Evolutionary conservation across 2,888 invertebrate species (phyloP).

Genomic region (Callimorpha dominula): DNA sequence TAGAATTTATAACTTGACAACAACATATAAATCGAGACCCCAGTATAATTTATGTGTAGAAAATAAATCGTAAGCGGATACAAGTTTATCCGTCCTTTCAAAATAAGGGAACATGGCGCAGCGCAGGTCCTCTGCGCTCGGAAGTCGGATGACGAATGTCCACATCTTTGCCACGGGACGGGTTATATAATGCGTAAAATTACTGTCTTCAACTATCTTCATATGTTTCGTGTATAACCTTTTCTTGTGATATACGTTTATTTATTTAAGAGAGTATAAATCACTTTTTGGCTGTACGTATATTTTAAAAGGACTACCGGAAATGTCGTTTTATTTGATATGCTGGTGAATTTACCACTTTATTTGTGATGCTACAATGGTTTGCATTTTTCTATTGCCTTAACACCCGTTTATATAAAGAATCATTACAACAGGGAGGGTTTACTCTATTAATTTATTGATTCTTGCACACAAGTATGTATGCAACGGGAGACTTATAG

Average conservation of each 20-base stretch:
- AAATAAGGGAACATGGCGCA: constrained; percentile 69
- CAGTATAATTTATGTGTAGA: constrained; percentile 68
- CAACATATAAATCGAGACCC: constrained; percentile 61
- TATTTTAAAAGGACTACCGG: constrained; percentile 35
- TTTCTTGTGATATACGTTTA: constrained; percentile 55
- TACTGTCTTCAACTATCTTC: constrained; percentile 78
- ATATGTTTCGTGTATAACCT: constrained; percentile 65
- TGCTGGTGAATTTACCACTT: background rate
- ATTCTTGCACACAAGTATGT: too few relatives aligned
- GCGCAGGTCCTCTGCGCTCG: constrained; percentile 63
- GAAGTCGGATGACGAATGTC: constrained; percentile 79
- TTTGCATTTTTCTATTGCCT: too few relatives aligned
- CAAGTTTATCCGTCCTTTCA: constrained; percentile 76
- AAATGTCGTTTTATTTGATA: constrained; percentile 41
- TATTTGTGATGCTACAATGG: too few relatives aligned
- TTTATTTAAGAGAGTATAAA: constrained; percentile 57
- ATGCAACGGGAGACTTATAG: too few relatives aligned
- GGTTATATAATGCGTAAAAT: constrained; percentile 85
- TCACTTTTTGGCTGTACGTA: constrained; percentile 49
- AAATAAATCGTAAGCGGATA: constrained; percentile 79
- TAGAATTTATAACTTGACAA: constrained; percentile 51
- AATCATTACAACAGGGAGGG: too few relatives aligned
- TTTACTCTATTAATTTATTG: too few relatives aligned
- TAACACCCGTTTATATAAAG: too few relatives aligned
- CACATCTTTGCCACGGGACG: constrained; percentile 72